Evolutionary conservation across 2,888 invertebrate genomes (phyloP), one percentile per base, ranked within the genome.

Genomic region (Shargacucullia verbasci): DNA sequence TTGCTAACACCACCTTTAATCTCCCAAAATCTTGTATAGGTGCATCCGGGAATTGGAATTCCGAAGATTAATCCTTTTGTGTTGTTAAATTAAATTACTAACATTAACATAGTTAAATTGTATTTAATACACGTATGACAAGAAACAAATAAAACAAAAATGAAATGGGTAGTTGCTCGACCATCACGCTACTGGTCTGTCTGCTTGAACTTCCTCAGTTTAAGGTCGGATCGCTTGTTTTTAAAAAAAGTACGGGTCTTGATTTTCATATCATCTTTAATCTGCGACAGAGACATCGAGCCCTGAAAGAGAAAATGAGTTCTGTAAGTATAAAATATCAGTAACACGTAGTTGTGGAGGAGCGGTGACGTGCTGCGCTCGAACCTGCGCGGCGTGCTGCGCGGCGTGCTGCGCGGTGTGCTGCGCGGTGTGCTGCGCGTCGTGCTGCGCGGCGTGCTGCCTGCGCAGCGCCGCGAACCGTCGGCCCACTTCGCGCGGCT

Each of bases 211-310:
- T 66, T 68, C 47, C 61, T 64, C 0, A 13, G 6, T 40, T 75
- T 73, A 38, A 11, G 33, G 1, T 75, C 77, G 13, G 54, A 53
- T 6, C 70, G 67, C 40, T 78, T 77, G 45, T 57, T 76, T 37
- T 78, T 78, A 47, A 76, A 78, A 53, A 72, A 70, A 0, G 60
- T 43, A 33, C 72, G 63, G 11, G 27, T 49, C 39, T 76, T 73
- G 12, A 59, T 40, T 37, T 66, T 72, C 39, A 70, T 41, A 27
- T 72, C 70, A 29, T 53, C 63, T 49, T 73, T 78, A 15, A 73
- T 46, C 38, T 78, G 78, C 20, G 76, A 69, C 50, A 78, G 47
- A 25, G 78, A 71, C 27, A 69, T 47, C 14, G 63, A 44, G 1
- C 37, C 70, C 69, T 69, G 54, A 11, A 15, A 52, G 11, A n/a